Evolutionary conservation across 2,113 vertebrate species (phyloP), one percentile per base, ranked within the genome.

Genomic region (Mormyrus iriodes): DNA sequence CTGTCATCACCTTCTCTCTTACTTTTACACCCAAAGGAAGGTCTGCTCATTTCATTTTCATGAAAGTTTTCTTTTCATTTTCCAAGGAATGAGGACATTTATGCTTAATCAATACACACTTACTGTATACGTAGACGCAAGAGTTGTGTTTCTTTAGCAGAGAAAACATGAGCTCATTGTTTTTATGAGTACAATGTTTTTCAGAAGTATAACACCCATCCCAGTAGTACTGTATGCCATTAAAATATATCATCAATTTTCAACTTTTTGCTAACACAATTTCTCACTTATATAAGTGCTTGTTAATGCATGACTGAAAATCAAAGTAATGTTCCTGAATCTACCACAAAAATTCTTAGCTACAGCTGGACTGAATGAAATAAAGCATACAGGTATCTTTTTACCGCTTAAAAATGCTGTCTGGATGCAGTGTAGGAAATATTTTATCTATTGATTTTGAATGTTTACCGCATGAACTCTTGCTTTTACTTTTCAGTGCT

Each of bases 41-140:
- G 73, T 17, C 73, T 76, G 13, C 73, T 76, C 21, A 39, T 12
- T n/a, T n/a, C n/a, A n/a, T n/a, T n/a, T n/a, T n/a, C n/a, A n/a
- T n/a, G n/a, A n/a, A n/a, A n/a, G n/a, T n/a, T n/a, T n/a, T 76
- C 69, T 76, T 35, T 76, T 76, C n/a, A 39, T 79, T 79, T 79
- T 42, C 35, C 39, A 15, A 4, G 10, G 35, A 79, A 76, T 76
- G n/a, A 76, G 1, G 31, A 39, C 35, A 79, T 35, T 79, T 79
- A 31, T 76, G 9, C 69, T 76, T 76, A 79, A 21, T 79, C 73
- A 79, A 79, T 79, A 39, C 35, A 79, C 73, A 79, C 73, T 19
- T 19, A 79, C 21, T 79, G 73, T 42, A 35, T 24, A 24, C 19
- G 21, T 65, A 24, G 58, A 27, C n/a, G n/a, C n/a, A 24, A 65